phyloP scores from a whole-genome alignment of 2,797 vertebrate species.

The Loriculus beryllinus region DNA sequence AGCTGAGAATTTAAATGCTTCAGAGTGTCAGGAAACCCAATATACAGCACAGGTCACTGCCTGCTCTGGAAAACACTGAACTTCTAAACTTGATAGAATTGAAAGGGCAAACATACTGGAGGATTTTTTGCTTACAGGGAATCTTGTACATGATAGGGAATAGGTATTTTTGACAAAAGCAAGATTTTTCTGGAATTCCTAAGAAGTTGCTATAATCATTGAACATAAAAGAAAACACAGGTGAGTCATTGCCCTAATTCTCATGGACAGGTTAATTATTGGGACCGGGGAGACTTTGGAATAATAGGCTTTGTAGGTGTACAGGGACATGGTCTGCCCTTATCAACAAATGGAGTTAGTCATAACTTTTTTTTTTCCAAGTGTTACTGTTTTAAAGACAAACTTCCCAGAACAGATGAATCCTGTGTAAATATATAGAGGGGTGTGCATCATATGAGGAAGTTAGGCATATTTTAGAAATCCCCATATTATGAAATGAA shows the following conservation, averaged over 20 bases:
- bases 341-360: background rate
- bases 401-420: background rate
- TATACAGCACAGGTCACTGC: background rate
- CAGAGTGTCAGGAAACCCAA: background rate
- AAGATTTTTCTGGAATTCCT: background rate
- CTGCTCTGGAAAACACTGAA: background rate
- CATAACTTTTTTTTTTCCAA: background rate
- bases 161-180: background rate
- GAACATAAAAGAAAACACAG: background rate
- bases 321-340: background rate
- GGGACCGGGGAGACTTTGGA: background rate
- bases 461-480: background rate
- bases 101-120: background rate
- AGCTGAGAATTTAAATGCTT: background rate
- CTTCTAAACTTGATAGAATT: background rate
- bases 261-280: background rate
- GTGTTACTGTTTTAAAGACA: background rate
- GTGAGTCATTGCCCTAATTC: background rate
- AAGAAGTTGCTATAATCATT: background rate
- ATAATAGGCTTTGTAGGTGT: background rate
- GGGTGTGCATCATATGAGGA: background rate
- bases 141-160: background rate
- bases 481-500: background rate
- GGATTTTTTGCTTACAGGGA: fast-evolving
- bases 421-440: fast-evolving